A percentile compares a stretch with the other conserved stretches of the same genome.
Conservation (phyloP, 2,113 vertebrate genomes). For the Chinchilla lanigera region DNA sequence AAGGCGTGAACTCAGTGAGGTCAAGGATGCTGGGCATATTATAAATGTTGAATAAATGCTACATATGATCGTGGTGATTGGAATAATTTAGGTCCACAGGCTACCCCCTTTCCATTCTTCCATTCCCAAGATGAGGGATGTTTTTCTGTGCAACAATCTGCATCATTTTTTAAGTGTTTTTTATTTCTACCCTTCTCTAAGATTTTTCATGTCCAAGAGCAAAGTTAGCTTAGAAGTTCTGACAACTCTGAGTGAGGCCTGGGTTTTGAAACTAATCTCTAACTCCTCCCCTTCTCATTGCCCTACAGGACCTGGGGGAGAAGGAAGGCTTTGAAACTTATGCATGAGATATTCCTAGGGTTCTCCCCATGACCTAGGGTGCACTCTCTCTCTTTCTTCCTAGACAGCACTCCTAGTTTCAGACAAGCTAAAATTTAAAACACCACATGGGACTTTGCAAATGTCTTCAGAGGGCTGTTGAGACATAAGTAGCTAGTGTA, state of each 20-base stretch:
- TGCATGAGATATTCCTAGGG: background rate
- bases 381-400: background rate
- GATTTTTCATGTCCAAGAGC: background rate
- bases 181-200: background rate
- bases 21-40: background rate
- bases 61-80: background rate
- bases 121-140: background rate
- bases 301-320: background rate
- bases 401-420: background rate
- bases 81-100: conserved; percentile 2
- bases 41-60: background rate
- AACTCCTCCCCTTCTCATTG: background rate
- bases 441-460: background rate
- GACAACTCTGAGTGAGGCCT: background rate
- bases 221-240: background rate
- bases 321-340: background rate
- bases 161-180: background rate
- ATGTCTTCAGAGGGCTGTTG: background rate
- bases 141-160: conserved; percentile 7
- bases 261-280: background rate
- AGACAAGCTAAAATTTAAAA: conserved; percentile 51
- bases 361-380: background rate
- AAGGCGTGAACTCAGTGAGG: background rate
- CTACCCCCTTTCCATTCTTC: background rate
- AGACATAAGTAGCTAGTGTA: background rate